These are phyloP conservation scores for Xenus cinereus DNA, from an alignment of 2,113 vertebrate genomes.

Conservation along the genomic window DNA sequence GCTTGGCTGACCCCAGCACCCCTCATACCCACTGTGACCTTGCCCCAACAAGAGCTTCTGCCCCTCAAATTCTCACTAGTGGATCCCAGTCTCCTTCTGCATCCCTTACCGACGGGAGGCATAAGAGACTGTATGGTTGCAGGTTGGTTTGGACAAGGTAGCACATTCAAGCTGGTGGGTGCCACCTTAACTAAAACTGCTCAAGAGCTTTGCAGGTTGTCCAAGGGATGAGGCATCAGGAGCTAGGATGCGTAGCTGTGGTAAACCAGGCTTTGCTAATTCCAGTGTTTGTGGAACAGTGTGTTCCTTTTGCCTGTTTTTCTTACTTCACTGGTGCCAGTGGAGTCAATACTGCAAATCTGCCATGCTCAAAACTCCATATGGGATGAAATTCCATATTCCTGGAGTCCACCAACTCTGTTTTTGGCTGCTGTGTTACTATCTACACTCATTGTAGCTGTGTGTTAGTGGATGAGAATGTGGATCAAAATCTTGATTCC, in stretches of 20 bases:
- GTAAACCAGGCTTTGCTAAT: neutral
- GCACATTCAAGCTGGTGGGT: rapidly evolving
- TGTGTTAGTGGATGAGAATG: neutral
- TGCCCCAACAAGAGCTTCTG: neutral
- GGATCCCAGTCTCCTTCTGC: neutral
- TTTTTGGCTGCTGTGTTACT: neutral
- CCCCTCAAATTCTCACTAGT: neutral
- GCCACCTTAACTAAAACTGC: neutral
- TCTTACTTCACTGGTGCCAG: neutral
- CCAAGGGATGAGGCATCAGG: neutral
- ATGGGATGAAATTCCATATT: slow-evolving; percentile 31
- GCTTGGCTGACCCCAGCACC: neutral
- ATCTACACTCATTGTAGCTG: neutral
- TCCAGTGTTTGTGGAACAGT: neutral
- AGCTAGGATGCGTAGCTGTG: neutral
- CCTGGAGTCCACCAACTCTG: neutral
- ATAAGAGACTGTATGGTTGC: neutral
- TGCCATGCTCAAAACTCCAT: neutral
- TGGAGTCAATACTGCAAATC: neutral
- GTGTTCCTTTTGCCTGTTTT: slow-evolving; percentile 24
- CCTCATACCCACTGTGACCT: neutral
- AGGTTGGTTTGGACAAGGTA: neutral
- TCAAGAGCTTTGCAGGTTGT: neutral
- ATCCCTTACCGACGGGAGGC: neutral
- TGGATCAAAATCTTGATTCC: slow-evolving; percentile 26